These are phyloP conservation scores for Oreochromis spilurus DNA, from an alignment of 2,113 vertebrate species.

Conservation along the genomic window DNA sequence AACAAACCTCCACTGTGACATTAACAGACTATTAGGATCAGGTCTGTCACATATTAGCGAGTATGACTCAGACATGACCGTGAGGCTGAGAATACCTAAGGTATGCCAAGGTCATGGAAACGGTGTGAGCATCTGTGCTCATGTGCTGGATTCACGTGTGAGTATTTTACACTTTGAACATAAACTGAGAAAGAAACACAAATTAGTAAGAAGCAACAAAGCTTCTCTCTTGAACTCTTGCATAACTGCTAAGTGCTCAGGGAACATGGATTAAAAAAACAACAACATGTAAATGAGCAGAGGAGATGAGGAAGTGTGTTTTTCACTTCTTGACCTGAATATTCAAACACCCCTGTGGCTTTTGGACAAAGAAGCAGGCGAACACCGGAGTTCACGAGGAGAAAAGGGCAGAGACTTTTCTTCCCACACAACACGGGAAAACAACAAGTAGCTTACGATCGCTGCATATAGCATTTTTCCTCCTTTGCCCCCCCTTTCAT, in stretches of 20 bases:
- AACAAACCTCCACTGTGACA: neutral
- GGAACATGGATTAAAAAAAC: neutral
- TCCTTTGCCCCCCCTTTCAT: neutral
- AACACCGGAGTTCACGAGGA: conserved; percentile 29
- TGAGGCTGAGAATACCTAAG: neutral
- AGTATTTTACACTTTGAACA: neutral
- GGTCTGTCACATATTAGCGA: neutral
- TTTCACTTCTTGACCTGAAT: conserved; percentile 64
- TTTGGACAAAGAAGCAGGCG: conserved; percentile 32
- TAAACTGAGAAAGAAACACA: neutral
- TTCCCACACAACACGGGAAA: conserved; percentile 17
- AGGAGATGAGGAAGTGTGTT: conserved; percentile 33
- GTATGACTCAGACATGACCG: conserved; percentile 3
- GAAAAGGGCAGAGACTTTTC: neutral
- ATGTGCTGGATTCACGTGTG: neutral
- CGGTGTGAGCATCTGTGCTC: neutral
- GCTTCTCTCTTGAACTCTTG: conserved; percentile 2
- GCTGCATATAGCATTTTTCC: neutral
- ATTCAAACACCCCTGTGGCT: conserved; percentile 52
- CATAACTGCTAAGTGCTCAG: conserved; percentile 11
- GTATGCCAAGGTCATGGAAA: conserved; percentile 9
- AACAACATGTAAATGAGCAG: conserved; percentile 17
- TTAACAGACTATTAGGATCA: neutral
- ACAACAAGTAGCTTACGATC: neutral
- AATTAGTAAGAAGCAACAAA: conserved; percentile 5